Evolutionary conservation across 2,113 vertebrate species (phyloP), one percentile per base, ranked within the genome.

Genomic region (Dicerorhinus sumatrensis): DNA sequence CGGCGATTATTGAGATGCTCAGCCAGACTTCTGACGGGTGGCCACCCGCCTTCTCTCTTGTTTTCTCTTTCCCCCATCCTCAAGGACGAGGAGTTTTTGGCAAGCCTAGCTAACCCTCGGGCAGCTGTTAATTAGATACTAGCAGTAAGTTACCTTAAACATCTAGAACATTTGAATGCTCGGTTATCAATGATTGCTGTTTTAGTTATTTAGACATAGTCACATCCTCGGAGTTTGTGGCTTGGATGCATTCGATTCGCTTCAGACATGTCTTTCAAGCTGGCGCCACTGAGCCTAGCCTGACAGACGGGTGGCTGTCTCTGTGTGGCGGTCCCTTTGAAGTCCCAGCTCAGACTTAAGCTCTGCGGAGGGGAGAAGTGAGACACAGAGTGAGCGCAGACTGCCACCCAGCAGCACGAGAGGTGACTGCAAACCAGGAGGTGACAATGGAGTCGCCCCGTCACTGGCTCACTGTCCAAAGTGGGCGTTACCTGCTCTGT

Each of bases 341-440:
- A 96, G 89, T 89, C 92, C 73, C 58, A 88, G 86, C 51, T 81
- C 56, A 60, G n/a, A 60, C 51, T n/a, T 36, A 20, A 20, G 46
- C 48, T 72, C 1, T 51, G 21, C 0, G 2, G 51, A 93, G 51
- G 54, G 29, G 10, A 72, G 36, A 36, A 58, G 20, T 56, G 76
- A 92, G 91, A 23, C 0, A 0, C 12, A 46, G 46, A 31, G 1
- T 60, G 84, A 83, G 83, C 21, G 4, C 67, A 79, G 88, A 88
- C 95, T 84, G 92, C 94, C 91, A 67, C 97, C 93, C 96, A 94
- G 96, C 94, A 75, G 91, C 76, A 8, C 2, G 0, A 4, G n/a
- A 48, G 56, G 73, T 88, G 94, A 86, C 89, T 79, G 89, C 88
- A 95, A 4, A 51, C 31, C 54, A 12, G 13, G 20, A 75, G 14